Conservation (phyloP, 2,113 vertebrate genomes). For the Motacilla tschutschensis region DNA sequence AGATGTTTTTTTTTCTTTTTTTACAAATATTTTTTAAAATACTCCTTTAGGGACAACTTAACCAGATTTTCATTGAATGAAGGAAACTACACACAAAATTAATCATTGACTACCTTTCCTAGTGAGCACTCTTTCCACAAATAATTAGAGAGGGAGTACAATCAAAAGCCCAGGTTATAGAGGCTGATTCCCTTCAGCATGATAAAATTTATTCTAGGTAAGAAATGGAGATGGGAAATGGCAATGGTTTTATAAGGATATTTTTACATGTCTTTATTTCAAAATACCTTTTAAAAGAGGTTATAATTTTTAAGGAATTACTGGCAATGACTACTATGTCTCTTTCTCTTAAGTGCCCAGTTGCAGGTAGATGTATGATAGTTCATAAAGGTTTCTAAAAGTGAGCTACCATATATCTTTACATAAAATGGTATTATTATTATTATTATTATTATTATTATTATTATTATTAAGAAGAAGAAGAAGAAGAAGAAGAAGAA, state of each 20-base stretch:
- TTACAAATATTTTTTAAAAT: background rate
- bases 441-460: background rate
- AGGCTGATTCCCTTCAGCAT: background rate
- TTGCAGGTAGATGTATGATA: background rate
- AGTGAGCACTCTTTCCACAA: background rate
- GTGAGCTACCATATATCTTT: background rate
- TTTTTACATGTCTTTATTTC: background rate
- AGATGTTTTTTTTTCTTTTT: background rate
- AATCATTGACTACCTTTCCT: background rate
- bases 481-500: no score
- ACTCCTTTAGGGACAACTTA: background rate
- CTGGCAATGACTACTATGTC: background rate
- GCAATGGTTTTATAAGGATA: background rate
- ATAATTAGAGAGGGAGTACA: background rate
- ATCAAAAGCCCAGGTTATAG: background rate
- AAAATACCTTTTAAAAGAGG: background rate
- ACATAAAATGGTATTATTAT: fast-evolving
- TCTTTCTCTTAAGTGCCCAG: background rate
- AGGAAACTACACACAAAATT: background rate
- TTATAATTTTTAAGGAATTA: background rate
- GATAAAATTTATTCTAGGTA: background rate
- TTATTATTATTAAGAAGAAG: background rate
- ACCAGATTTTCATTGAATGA: background rate
- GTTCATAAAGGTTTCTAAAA: background rate
- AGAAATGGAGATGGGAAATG: background rate